Percentiles rank a stretch among this genome's conserved stretches.
phyloP scores from a whole-genome alignment of 1,140 invertebrate species.

The Hycleus phaleratus region DNA sequence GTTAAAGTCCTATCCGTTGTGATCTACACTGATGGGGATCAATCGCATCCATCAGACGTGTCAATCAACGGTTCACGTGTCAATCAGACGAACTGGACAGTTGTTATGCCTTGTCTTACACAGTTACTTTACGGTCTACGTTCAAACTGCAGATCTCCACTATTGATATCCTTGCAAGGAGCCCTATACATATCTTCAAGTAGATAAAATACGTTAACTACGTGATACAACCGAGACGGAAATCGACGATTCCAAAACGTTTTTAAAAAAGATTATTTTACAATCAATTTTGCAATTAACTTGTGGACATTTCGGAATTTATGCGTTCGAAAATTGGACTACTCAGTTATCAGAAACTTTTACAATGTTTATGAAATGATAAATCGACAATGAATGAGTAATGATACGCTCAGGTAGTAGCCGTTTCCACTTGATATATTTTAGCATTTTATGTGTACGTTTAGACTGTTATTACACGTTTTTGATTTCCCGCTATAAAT shows the following conservation, averaged over 20 bases:
- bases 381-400: slow-evolving; percentile 19
- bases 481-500: slow-evolving; percentile 26
- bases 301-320: too few species aligned
- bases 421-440: slow-evolving; percentile 25
- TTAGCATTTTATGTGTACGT: slow-evolving; percentile 20
- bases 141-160: too few species aligned
- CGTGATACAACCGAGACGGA: too few species aligned
- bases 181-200: too few species aligned
- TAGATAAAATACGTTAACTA: too few species aligned
- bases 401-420: slow-evolving; percentile 29
- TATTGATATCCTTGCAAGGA: too few species aligned
- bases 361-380: too few species aligned
- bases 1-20: slow-evolving; percentile 25
- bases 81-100: slow-evolving; percentile 35
- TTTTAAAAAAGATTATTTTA: too few species aligned
- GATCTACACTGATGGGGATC: slow-evolving; percentile 41
- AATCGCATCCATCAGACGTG: slow-evolving; percentile 38
- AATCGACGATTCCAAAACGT: too few species aligned
- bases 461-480: slow-evolving; percentile 25
- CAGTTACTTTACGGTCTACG: slow-evolving; percentile 27
- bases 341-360: too few species aligned
- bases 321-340: too few species aligned
- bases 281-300: too few species aligned
- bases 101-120: slow-evolving; percentile 38
- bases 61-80: slow-evolving; percentile 37